Evolutionary conservation across 2,113 vertebrate species (phyloP).

Genomic region (Oncorhynchus masou): DNA sequence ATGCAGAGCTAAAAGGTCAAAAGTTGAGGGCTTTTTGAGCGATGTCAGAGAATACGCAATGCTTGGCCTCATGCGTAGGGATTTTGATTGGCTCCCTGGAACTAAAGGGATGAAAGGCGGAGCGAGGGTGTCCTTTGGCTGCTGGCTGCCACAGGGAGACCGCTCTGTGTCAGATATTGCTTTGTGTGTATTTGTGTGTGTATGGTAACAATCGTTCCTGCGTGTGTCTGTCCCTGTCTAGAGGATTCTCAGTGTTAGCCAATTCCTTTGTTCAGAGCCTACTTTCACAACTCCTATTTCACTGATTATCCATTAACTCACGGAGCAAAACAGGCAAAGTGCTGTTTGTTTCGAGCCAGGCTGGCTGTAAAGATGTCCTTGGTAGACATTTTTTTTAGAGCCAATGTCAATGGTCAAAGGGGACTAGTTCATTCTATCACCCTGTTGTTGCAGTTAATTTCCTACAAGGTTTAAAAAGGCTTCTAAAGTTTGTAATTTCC

Average conservation of each 20-base stretch:
- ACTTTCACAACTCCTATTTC: not conserved
- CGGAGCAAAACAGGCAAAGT: not conserved
- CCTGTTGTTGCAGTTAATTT: not conserved
- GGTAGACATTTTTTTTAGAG: not conserved
- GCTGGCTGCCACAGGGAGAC: not conserved
- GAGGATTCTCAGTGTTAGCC: not conserved
- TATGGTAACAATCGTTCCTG: not conserved
- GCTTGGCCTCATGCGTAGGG: not conserved
- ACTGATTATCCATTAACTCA: not conserved
- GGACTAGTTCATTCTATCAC: not conserved
- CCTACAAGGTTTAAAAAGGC: no score
- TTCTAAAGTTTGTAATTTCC: no score
- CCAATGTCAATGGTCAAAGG: not conserved
- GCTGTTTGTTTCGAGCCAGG: not conserved
- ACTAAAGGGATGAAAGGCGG: not conserved
- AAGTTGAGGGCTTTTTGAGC: not conserved
- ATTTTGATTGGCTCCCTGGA: not conserved
- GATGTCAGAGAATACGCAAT: not conserved
- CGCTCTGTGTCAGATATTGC: constrained; percentile 1
- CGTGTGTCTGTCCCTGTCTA: not conserved
- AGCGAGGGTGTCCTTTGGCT: not conserved
- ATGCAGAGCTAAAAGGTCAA: not conserved
- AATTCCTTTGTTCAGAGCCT: not conserved
- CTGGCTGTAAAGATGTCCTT: not conserved
- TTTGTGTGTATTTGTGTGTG: not conserved